Evolutionary conservation across 2,797 vertebrate species (phyloP).

Genomic region (Enteromius radiatus): DNA sequence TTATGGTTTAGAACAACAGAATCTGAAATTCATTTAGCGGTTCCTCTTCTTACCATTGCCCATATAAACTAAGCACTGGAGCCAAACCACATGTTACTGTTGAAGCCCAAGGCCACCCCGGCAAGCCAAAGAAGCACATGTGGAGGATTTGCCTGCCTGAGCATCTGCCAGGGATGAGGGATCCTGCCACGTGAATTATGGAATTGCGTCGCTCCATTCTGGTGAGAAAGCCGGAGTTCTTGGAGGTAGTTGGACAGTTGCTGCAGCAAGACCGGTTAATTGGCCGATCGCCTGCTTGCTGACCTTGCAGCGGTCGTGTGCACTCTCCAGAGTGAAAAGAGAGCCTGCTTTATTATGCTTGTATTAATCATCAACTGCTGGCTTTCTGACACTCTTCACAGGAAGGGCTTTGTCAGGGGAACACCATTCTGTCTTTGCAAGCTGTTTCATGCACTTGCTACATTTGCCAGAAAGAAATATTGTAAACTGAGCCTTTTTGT

Average conservation of each 20-base stretch:
- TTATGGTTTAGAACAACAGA: constrained; percentile 76
- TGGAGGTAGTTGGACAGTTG: constrained; percentile 22
- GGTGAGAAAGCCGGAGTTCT: constrained; percentile 27
- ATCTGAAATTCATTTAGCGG: constrained; percentile 82
- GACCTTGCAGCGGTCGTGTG: constrained; percentile 73
- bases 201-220: constrained; percentile 36
- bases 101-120: constrained; percentile 73
- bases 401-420: constrained; percentile 46
- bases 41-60: constrained; percentile 69
- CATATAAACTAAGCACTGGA: constrained; percentile 75
- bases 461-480: constrained; percentile 5
- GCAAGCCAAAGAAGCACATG: constrained; percentile 74
- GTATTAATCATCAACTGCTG: constrained; percentile 60
- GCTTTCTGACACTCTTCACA: constrained; percentile 42
- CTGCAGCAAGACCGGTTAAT: constrained; percentile 39
- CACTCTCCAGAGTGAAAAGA: constrained; percentile 70
- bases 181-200: constrained; percentile 50
- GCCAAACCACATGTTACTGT: constrained; percentile 79
- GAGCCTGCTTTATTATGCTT: constrained; percentile 71
- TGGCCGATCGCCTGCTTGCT: constrained; percentile 69
- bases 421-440: constrained; percentile 15
- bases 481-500: constrained; percentile 36
- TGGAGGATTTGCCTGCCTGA: constrained; percentile 70
- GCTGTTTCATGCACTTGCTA: constrained; percentile 10
- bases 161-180: constrained; percentile 63